A percentile compares a stretch with the other conserved stretches of the same genome.
Conservation (phyloP, 2,888 invertebrate genomes). For the Odiellus spinosus region DNA sequence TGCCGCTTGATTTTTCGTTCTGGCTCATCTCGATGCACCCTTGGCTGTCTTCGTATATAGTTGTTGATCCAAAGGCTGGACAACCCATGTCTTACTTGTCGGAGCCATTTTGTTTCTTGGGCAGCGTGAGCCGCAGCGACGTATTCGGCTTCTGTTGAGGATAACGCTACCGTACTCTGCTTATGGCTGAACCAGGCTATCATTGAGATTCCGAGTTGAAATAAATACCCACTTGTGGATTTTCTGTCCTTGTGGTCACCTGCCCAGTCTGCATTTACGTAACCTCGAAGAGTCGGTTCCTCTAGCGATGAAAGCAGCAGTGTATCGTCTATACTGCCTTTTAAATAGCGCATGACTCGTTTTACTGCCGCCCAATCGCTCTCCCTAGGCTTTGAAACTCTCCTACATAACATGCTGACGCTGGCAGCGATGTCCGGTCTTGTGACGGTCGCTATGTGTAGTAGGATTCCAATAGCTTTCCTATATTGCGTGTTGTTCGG, state of each 20-base stretch:
- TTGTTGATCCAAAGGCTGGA: no score
- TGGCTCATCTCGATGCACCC: not conserved
- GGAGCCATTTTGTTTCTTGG: conserved; percentile 11
- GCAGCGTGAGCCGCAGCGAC: no score
- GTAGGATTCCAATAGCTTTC: conserved; percentile 7
- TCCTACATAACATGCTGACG: conserved; percentile 1
- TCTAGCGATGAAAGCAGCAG: no score
- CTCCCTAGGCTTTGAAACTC: not conserved
- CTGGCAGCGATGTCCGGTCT: conserved; percentile 15
- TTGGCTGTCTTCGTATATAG: not conserved
- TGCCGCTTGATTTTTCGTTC: not conserved
- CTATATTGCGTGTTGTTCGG: not conserved
- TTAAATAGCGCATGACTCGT: not conserved
- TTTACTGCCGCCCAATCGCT: not conserved
- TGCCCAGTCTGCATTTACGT: conserved; percentile 15
- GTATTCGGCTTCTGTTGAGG: no score
- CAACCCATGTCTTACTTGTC: conserved; percentile 1
- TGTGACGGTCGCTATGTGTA: conserved; percentile 14
- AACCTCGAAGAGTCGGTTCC: conserved; percentile 6
- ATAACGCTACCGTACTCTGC: conserved; percentile 17
- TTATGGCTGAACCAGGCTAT: conserved; percentile 11
- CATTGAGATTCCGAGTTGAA: not conserved
- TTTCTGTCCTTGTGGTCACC: conserved; percentile 9
- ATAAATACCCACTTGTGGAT: no score
- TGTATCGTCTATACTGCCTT: not conserved